These are phyloP conservation scores for Cylas formicarius DNA, from an alignment of 1,140 invertebrate species.

Conservation along the genomic window DNA sequence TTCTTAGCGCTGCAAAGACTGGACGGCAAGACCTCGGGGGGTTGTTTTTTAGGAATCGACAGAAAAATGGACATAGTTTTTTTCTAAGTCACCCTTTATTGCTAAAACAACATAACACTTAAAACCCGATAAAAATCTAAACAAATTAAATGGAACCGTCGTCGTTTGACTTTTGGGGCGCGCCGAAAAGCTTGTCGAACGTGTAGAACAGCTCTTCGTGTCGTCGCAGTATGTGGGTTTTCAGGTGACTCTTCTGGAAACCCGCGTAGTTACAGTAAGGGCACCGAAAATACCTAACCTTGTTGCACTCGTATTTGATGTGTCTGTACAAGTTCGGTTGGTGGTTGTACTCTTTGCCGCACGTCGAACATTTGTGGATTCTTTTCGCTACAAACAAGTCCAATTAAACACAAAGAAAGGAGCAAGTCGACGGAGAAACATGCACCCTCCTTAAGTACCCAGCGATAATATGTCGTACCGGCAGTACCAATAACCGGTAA, in stretches of 20 bases:
- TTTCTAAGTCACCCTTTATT: no score
- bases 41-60: no score
- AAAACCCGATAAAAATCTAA: slow-evolving; percentile 1
- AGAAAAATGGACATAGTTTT: no score
- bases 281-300: slow-evolving; percentile 50
- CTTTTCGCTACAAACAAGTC: slow-evolving; percentile 6
- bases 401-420: no score
- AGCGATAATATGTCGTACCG: no score
- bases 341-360: slow-evolving; percentile 34
- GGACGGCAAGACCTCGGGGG: no score
- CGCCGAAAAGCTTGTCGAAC: slow-evolving; percentile 8
- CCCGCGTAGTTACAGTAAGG: slow-evolving; percentile 48
- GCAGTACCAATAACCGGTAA: no score
- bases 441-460: no score
- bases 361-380: slow-evolving; percentile 23
- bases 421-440: no score
- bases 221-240: slow-evolving; percentile 38
- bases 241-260: slow-evolving; percentile 40
- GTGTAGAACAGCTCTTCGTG: slow-evolving; percentile 14
- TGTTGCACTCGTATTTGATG: slow-evolving; percentile 51
- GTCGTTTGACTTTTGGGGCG: not conserved
- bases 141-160: no score
- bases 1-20: no score
- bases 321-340: slow-evolving; percentile 39
- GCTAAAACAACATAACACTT: not conserved